Base-by-base conservation (phyloP, 1,140 invertebrate species). In the Penaeus japonicus region DNA sequence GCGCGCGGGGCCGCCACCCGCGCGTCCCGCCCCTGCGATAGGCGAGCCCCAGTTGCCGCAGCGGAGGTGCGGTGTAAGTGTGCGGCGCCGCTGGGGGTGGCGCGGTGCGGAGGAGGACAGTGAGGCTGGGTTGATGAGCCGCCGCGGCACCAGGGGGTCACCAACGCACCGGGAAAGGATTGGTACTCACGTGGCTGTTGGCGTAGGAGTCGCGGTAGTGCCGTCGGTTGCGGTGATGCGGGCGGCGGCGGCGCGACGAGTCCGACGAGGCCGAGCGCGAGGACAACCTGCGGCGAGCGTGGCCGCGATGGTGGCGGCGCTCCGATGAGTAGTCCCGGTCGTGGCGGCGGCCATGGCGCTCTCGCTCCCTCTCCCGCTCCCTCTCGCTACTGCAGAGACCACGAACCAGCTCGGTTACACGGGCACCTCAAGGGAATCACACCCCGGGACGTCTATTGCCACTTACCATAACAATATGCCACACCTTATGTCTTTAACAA, bases 101-200 rank as follows among this genome's bases (percentile, higher is more conserved):
- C 17, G 39, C 15, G 79, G 79, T 22, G 79, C 20, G 12, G 39
- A 27, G 3, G n/a, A 55, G 10, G 39, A 81, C 18, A 27, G 53
- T 47, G 79, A 15, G 32, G 39, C 24, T 54, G 39, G 39, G 54
- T 54, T 17, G 73, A 77, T 35, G 73, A 27, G 27, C 73, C 73
- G 27, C 73, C 79, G 27, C 35, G n/a, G 79, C 22, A 81, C 27
- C 20, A 27, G 24, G 79, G 79, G 39, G 27, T 65, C 85, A 62
- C 85, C 85, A 87, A 87, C 54, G 55, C 85, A 79, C 77, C 79
- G 35, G 53, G 47, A 59, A 54, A 20, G 17, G 27, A 47, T 17
- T 47, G 83, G 77, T 77, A 88, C 86, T 88, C 86, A 88, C 86
- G 86, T 88, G 86, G 54, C 86, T 88, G 86, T 88, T 88, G 53